phyloP scores from a whole-genome alignment of 2,797 vertebrate species.

The Macrochelys suwanniensis region DNA sequence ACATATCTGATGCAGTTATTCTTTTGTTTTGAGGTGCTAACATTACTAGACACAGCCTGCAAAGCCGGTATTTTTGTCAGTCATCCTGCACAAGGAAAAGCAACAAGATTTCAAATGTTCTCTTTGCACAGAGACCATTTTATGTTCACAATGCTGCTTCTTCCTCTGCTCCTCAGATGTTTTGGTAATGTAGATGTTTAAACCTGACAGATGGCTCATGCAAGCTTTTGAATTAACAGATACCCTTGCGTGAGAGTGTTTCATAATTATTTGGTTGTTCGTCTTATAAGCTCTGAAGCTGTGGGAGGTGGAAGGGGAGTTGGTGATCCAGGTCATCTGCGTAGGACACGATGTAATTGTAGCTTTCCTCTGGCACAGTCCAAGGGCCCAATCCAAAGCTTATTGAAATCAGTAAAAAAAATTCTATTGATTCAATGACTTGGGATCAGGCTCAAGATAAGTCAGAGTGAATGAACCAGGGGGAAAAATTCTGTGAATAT shows the following conservation, averaged over 20 bases:
- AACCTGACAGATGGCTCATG: slow-evolving; percentile 82
- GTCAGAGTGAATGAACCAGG: background rate
- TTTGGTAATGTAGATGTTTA: slow-evolving; percentile 70
- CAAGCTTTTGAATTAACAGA: slow-evolving; percentile 75
- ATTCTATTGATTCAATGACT: background rate
- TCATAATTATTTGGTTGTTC: slow-evolving; percentile 75
- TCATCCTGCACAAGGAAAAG: slow-evolving; percentile 74
- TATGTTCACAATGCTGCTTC: slow-evolving; percentile 57
- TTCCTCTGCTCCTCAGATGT: slow-evolving; percentile 54
- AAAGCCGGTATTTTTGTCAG: slow-evolving; percentile 70
- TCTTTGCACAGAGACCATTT: slow-evolving; percentile 38
- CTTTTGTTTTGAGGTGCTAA: slow-evolving; percentile 65
- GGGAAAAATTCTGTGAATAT: background rate
- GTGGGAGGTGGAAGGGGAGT: slow-evolving; percentile 81
- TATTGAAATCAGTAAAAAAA: background rate
- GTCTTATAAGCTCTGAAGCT: slow-evolving; percentile 84
- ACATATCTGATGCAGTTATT: slow-evolving; percentile 55
- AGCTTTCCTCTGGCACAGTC: slow-evolving; percentile 91
- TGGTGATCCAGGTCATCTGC: slow-evolving; percentile 89
- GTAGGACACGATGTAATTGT: slow-evolving; percentile 93
- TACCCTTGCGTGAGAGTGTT: slow-evolving; percentile 36
- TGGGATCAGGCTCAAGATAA: background rate
- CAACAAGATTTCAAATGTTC: slow-evolving; percentile 64
- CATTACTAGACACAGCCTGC: slow-evolving; percentile 67
- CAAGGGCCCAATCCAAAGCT: slow-evolving; percentile 30